A percentile compares a stretch with the other conserved stretches of the same genome.
These are phyloP conservation scores for Laticauda laticaudata DNA, from an alignment of 2,113 vertebrate species.

Conservation along the genomic window DNA sequence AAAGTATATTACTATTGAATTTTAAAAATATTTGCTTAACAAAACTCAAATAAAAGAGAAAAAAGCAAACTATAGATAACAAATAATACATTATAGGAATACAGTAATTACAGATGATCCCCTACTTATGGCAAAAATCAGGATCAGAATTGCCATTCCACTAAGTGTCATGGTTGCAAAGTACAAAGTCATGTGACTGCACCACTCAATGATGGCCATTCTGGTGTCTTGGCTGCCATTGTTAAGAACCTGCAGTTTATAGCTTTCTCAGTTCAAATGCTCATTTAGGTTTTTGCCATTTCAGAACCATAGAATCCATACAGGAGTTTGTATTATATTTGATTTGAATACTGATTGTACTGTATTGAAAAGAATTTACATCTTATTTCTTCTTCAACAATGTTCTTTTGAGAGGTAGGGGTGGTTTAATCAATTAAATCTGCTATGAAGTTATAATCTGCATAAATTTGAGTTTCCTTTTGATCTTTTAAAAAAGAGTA, in stretches of 20 bases:
- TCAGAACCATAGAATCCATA: too few species aligned
- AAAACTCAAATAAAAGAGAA: neutral
- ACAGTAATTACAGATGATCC: neutral
- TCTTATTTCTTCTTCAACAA: too few species aligned
- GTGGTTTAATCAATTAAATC: too few species aligned
- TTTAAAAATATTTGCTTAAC: neutral
- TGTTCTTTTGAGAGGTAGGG: too few species aligned
- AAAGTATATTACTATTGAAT: neutral
- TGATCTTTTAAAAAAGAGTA: too few species aligned
- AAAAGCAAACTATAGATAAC: neutral
- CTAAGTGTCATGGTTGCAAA: neutral
- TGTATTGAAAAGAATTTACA: too few species aligned
- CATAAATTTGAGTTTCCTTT: too few species aligned
- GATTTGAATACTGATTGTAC: too few species aligned
- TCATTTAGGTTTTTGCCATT: too few species aligned
- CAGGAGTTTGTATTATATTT: too few species aligned
- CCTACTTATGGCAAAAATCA: neutral
- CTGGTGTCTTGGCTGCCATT: neutral
- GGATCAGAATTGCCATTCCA: neutral
- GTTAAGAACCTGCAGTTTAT: neutral
- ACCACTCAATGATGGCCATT: neutral
- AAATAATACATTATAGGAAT: neutral
- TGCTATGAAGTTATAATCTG: too few species aligned
- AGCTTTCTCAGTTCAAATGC: too few species aligned
- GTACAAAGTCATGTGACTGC: neutral